phyloP scores from a whole-genome alignment of 2,888 invertebrate species.

The Pyrrhia umbra region DNA sequence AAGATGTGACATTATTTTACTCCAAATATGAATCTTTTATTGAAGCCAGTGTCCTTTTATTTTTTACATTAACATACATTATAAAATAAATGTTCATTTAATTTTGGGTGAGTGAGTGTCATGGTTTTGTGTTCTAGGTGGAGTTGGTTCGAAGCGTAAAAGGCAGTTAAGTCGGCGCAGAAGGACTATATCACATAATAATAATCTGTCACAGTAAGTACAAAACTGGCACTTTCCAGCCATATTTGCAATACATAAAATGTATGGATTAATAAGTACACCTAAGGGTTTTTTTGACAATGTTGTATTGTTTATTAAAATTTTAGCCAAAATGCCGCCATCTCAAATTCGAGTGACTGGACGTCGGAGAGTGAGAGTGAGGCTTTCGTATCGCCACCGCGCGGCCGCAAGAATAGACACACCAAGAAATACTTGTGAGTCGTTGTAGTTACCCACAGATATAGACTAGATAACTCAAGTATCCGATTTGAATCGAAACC shows the following conservation, averaged over 20 bases:
- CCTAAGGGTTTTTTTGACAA: too few relatives aligned
- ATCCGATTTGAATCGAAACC: too few relatives aligned
- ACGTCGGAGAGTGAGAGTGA: slow-evolving; percentile 76
- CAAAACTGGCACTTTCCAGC: too few relatives aligned
- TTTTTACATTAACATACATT: background rate
- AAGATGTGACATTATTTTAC: background rate
- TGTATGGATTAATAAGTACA: too few relatives aligned
- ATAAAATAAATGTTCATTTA: background rate
- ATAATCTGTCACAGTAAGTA: slow-evolving; percentile 45
- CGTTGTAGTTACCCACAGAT: background rate
- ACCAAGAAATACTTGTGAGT: slow-evolving; percentile 79
- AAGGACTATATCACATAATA: slow-evolving; percentile 57
- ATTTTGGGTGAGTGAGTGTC: background rate
- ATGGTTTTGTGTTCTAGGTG: slow-evolving; percentile 57
- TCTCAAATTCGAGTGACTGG: slow-evolving; percentile 76
- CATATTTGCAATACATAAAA: too few relatives aligned
- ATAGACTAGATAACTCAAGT: too few relatives aligned
- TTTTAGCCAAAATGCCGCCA: slow-evolving; percentile 51
- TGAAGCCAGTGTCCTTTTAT: background rate
- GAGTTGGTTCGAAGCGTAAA: slow-evolving; percentile 59
- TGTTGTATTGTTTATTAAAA: background rate
- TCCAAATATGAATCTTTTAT: background rate
- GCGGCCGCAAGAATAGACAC: slow-evolving; percentile 69
- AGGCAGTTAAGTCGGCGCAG: slow-evolving; percentile 54
- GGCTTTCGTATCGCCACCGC: slow-evolving; percentile 75